These are phyloP conservation scores for Eledone cirrhosa DNA, from an alignment of 2,888 invertebrate genomes.

Conservation along the genomic window DNA sequence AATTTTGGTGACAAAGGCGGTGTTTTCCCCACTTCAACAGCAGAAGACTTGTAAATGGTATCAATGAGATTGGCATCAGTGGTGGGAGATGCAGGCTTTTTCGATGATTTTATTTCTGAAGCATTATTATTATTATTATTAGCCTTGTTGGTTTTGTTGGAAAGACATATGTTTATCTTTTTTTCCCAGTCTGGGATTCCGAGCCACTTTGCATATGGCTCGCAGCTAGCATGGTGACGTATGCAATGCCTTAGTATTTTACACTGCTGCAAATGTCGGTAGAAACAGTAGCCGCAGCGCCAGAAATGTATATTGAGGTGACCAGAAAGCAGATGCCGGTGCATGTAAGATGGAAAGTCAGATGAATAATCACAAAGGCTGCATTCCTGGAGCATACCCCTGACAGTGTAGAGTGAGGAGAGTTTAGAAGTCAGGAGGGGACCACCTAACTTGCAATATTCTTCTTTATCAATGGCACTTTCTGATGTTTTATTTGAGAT, in stretches of 20 bases:
- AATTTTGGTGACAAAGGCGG: background rate
- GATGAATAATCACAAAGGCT: background rate
- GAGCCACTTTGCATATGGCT: constrained; percentile 8
- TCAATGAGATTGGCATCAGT: too few relatives aligned
- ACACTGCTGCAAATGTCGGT: background rate
- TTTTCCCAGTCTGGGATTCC: constrained; percentile 20
- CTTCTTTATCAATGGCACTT: background rate
- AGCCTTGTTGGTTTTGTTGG: too few relatives aligned
- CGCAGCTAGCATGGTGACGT: background rate
- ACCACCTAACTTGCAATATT: constrained; percentile 6
- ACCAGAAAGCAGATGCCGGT: background rate
- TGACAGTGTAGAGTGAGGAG: background rate
- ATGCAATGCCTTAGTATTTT: background rate
- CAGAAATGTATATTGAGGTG: constrained; percentile 11
- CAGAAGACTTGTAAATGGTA: background rate
- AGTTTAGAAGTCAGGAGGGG: background rate
- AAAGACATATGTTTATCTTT: background rate
- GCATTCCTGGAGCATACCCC: background rate
- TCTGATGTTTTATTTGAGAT: constrained; percentile 14
- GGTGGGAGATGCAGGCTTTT: background rate
- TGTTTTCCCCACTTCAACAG: background rate
- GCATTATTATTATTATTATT: background rate
- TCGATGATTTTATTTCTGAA: background rate
- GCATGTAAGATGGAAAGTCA: background rate
- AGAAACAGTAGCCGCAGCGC: constrained; percentile 17